Conservation (phyloP, 2,797 vertebrate genomes). For the Nasua narica region DNA sequence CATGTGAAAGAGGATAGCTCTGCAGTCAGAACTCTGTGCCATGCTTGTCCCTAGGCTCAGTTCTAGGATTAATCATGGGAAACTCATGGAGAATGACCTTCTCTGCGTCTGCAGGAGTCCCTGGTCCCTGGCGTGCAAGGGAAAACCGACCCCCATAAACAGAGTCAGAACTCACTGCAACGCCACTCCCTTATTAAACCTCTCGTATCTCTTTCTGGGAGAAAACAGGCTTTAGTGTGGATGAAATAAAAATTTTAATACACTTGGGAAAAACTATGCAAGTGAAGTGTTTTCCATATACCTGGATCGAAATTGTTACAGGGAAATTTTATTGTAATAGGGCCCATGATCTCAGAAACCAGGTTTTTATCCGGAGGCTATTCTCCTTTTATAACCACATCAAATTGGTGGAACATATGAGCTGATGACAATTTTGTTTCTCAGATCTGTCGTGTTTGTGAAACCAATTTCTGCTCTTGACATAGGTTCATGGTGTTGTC, state of each 20-base stretch:
- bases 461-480: constrained; percentile 50
- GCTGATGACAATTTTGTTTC: constrained; percentile 49
- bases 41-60: neutral
- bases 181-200: neutral
- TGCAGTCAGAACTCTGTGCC: neutral
- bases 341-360: constrained; percentile 69
- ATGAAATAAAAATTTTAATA: constrained; percentile 68
- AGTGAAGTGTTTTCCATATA: constrained; percentile 67
- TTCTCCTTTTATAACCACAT: constrained; percentile 63
- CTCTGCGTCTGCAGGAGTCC: neutral
- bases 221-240: neutral
- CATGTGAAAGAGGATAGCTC: neutral
- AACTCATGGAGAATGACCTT: neutral
- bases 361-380: constrained; percentile 71
- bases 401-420: constrained; percentile 54
- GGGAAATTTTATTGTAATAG: constrained; percentile 65
- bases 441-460: constrained; percentile 40
- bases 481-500: neutral
- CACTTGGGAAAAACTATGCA: constrained; percentile 43
- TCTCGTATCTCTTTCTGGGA: constrained; percentile 50
- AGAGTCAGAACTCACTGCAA: neutral
- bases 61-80: neutral
- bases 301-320: constrained; percentile 60
- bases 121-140: neutral
- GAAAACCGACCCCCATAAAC: neutral